phyloP scores from a whole-genome alignment of 2,888 invertebrate genomes.

The Cremastobaeus sp. region DNA sequence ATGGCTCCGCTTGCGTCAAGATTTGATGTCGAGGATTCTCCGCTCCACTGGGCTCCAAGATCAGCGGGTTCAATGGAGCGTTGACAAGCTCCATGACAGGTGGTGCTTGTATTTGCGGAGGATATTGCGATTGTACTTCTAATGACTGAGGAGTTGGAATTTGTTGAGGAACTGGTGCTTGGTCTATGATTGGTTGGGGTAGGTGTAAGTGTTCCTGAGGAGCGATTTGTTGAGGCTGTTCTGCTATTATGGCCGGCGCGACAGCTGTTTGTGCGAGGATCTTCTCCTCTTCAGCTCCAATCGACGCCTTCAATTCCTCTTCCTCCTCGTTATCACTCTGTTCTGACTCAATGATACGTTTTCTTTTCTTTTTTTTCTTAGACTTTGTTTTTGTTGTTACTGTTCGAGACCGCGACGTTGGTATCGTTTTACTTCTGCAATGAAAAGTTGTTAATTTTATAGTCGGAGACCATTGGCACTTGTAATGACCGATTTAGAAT shows the following conservation, averaged over 20 bases:
- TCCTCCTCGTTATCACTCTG: constrained; percentile 77
- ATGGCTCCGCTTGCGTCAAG: neutral
- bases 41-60: no score
- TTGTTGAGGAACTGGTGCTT: constrained; percentile 1
- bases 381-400: constrained; percentile 73
- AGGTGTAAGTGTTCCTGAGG: neutral
- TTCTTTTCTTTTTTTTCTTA: constrained; percentile 78
- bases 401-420: constrained; percentile 66
- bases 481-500: no score
- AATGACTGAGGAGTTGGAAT: neutral
- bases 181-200: neutral
- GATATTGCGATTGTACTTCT: neutral
- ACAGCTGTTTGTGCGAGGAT: constrained; percentile 4
- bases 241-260: neutral
- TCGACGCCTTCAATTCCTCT: constrained; percentile 72
- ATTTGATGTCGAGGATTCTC: no score
- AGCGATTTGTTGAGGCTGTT: neutral
- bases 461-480: no score
- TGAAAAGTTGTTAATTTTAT: constrained; percentile 5
- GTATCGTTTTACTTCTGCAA: constrained; percentile 70
- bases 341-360: constrained; percentile 75
- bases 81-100: neutral
- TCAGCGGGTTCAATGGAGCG: neutral
- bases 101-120: constrained; percentile 2
- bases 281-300: constrained; percentile 27